Conservation (phyloP, 1,140 invertebrate species). For the Papilio machaon region DNA sequence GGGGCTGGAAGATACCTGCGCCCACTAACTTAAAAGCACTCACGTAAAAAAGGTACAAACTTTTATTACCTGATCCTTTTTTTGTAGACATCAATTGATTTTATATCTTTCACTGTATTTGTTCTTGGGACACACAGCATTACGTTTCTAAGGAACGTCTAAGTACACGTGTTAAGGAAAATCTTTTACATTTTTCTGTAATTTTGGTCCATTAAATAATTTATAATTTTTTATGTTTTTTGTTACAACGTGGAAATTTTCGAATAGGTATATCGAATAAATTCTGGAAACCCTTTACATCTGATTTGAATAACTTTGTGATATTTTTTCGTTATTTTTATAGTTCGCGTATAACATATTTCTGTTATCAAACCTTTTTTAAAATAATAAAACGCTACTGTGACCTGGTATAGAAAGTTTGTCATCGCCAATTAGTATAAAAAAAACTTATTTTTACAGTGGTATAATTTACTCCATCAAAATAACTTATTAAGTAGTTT, state of each 20-base stretch:
- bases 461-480: conserved; percentile 7
- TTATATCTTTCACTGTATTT: conserved; percentile 26
- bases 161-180: conserved; percentile 5
- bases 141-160: background rate
- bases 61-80: conserved; percentile 35
- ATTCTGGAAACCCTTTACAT: background rate
- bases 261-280: background rate
- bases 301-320: background rate
- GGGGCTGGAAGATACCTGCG: conserved; percentile 28
- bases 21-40: conserved; percentile 24
- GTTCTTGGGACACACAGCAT: background rate
- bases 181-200: background rate
- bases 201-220: background rate
- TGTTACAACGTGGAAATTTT: background rate
- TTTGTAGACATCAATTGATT: conserved; percentile 34
- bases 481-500: conserved; percentile 18
- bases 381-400: background rate
- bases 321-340: no score
- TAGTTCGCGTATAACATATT: no score
- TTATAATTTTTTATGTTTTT: background rate
- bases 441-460: background rate
- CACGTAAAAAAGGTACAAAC: conserved; percentile 26
- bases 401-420: background rate
- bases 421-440: background rate
- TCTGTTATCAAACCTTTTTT: background rate